These are phyloP conservation scores for Setophaga coronata DNA, from an alignment of 2,113 vertebrate genomes.

Conservation along the genomic window DNA sequence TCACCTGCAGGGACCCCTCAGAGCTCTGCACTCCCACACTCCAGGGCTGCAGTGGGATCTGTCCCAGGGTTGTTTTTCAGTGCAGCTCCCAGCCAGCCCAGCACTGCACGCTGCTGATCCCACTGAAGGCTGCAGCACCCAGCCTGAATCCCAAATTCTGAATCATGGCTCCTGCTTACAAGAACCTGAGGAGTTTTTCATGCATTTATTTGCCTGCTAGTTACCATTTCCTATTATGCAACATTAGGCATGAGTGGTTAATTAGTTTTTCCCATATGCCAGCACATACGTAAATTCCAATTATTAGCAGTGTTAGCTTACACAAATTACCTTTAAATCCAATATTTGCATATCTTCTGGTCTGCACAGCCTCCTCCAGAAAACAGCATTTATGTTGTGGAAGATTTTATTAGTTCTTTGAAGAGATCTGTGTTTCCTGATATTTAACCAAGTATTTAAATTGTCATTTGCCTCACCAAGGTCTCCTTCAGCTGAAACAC, in stretches of 20 bases:
- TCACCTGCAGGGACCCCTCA: not conserved
- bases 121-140: not conserved
- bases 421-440: not conserved
- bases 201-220: not conserved
- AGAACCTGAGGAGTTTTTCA: not conserved
- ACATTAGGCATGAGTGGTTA: not conserved
- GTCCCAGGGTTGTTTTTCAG: not conserved
- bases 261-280: slow-evolving; percentile 27
- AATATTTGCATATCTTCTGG: not conserved
- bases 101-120: not conserved
- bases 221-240: not conserved
- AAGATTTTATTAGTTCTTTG: not conserved
- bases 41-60: not conserved
- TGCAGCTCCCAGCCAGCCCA: not conserved
- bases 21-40: not conserved
- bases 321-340: slow-evolving; percentile 15
- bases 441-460: not conserved
- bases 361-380: not conserved
- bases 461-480: not conserved
- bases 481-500: not conserved
- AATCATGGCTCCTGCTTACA: not conserved
- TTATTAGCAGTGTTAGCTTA: slow-evolving; percentile 10
- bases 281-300: not conserved
- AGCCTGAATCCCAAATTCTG: not conserved
- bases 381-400: not conserved